Base-by-base conservation (phyloP, 1,140 invertebrate genomes). In the Phthorimaea operculella region DNA sequence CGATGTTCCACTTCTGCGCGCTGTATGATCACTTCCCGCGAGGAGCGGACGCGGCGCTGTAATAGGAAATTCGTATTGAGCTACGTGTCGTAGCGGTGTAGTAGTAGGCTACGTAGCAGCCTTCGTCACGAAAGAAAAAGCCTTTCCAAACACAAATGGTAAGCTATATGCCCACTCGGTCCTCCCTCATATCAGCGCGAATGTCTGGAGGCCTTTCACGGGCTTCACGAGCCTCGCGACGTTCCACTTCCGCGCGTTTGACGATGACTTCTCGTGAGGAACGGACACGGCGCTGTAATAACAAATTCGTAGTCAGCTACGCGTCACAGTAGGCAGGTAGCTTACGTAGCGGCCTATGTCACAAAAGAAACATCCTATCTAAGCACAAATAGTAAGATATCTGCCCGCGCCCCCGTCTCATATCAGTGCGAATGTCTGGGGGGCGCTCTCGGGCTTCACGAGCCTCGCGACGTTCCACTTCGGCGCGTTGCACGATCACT, bases 241-340 rank as follows among this genome's bases (percentile, higher is more conserved):
- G 60, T 18, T 92, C 90, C 44, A 76, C 79, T 55, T 79, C 81
- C 10, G 91, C 89, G 7, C 91, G 87, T 66, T 93, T 91, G 0
- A 93, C 91, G 50, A 93, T 94, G 0, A 94, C 93, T 79, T 94
- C 93, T 1, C 92, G 87, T 0, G 91, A 90, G 0, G 91, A 89
- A 17, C 90, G 85, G 28, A 90, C 87, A n/a, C 88, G 87, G 14
- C 91, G 87, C 77, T 88, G 47, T 51, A 17, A 51, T 50, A 8
- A 2, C 7, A 4, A 28, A 28, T 28, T 6, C 21, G 2, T 28
- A 4, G 21, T 28, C 2, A 6, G 2, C 21, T 6, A 4, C 6
- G 21, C 6, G 21, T 2, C 2, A 6, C 6, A 28, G n/a, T n/a
- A n/a, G n/a, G n/a, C n/a, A n/a, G n/a, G 2, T n/a, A n/a, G n/a